These are phyloP conservation scores for Drosophila ohnishii DNA, from an alignment of 1,140 invertebrate genomes.

Conservation along the genomic window DNA sequence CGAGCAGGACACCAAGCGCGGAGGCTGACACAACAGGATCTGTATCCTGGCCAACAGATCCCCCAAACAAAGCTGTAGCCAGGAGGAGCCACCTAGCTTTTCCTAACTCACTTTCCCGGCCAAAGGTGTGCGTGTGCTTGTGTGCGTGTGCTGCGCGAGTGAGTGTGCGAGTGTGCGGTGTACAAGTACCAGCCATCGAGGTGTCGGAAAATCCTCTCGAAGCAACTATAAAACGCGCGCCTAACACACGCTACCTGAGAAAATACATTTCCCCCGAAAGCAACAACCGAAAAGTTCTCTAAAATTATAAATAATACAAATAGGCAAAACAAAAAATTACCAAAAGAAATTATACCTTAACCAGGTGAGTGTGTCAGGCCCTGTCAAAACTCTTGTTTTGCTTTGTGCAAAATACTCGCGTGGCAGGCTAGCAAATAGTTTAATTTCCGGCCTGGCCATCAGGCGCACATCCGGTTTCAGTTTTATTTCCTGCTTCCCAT, in stretches of 20 bases:
- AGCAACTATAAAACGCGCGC: constrained; percentile 19
- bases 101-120: constrained; percentile 49
- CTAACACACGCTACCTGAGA: constrained; percentile 27
- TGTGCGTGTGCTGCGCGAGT: constrained; percentile 41
- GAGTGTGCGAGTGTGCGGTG: constrained; percentile 5
- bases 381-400: constrained; percentile 33
- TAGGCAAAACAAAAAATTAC: neutral
- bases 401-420: constrained; percentile 17
- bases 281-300: neutral
- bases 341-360: constrained; percentile 2
- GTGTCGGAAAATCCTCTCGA: constrained; percentile 19
- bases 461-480: constrained; percentile 75
- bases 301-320: neutral
- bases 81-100: constrained; percentile 12
- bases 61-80: constrained; percentile 17
- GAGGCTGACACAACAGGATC: constrained; percentile 55
- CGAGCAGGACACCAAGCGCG: constrained; percentile 75
- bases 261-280: constrained; percentile 4
- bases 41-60: constrained; percentile 7
- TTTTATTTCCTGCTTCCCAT: constrained; percentile 64
- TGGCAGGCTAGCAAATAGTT: constrained; percentile 73
- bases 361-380: constrained; percentile 16
- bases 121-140: constrained; percentile 43
- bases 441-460: constrained; percentile 74
- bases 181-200: constrained; percentile 24